phyloP scores from a whole-genome alignment of 2,113 vertebrate genomes.

The Apeltes quadracus region DNA sequence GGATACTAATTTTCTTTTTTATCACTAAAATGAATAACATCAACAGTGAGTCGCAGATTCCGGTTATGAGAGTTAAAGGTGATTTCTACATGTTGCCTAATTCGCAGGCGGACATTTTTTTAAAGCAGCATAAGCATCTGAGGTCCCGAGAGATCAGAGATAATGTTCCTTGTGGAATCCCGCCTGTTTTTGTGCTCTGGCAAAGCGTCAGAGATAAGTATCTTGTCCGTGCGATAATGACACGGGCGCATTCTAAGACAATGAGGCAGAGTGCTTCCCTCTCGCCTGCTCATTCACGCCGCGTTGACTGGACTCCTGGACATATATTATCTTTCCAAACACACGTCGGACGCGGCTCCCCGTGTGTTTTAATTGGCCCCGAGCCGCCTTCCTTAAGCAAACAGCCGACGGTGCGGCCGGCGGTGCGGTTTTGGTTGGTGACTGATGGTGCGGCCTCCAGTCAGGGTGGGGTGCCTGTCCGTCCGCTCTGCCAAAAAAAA shows the following conservation, averaged over 20 bases:
- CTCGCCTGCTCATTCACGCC: slow-evolving; percentile 22
- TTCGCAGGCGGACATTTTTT: slow-evolving; percentile 43
- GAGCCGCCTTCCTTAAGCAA: slow-evolving; percentile 88
- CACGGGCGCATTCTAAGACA: slow-evolving; percentile 52
- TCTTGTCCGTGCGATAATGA: slow-evolving; percentile 56
- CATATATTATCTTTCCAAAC: slow-evolving; percentile 86
- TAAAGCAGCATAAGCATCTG: slow-evolving; percentile 37
- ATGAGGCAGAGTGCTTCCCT: slow-evolving; percentile 52
- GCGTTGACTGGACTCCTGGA: slow-evolving; percentile 69
- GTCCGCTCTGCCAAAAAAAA: slow-evolving; percentile 79
- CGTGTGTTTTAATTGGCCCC: slow-evolving; percentile 93
- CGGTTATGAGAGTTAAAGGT: slow-evolving; percentile 23
- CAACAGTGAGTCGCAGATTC: neutral
- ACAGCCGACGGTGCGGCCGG: slow-evolving; percentile 86
- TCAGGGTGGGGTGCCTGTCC: slow-evolving; percentile 72
- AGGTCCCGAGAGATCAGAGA: slow-evolving; percentile 37
- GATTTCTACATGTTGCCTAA: slow-evolving; percentile 22
- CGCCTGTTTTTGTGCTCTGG: slow-evolving; percentile 49
- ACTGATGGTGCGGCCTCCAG: slow-evolving; percentile 78
- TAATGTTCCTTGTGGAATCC: slow-evolving; percentile 48
- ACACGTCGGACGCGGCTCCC: slow-evolving; percentile 81
- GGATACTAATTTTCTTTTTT: neutral
- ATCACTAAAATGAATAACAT: slow-evolving; percentile 24
- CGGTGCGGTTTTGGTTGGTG: slow-evolving; percentile 86
- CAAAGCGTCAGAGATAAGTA: slow-evolving; percentile 59